Conservation (phyloP, 2,797 vertebrate species). For the Channa striata region DNA sequence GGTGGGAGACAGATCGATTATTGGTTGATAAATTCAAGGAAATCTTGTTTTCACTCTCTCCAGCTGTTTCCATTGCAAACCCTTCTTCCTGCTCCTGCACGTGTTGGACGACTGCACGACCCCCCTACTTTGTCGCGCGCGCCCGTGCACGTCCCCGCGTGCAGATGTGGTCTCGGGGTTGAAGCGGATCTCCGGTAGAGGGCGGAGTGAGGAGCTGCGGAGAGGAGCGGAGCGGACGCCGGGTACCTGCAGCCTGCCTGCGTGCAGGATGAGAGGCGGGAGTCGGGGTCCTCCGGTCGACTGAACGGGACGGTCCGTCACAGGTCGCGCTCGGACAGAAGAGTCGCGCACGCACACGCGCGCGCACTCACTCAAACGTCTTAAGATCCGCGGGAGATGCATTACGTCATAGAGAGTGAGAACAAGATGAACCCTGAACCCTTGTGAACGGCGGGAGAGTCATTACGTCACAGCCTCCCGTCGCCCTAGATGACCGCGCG, state of each 20-base stretch:
- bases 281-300: conserved; percentile 29
- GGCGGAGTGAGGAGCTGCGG: conserved; percentile 71
- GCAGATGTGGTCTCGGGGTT: conserved; percentile 62
- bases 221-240: conserved; percentile 54
- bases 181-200: conserved; percentile 55
- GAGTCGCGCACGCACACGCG: conserved; percentile 1
- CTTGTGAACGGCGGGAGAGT: conserved; percentile 71
- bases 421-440: too few species aligned
- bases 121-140: too few species aligned
- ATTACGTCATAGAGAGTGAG: conserved; percentile 83
- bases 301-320: conserved; percentile 6
- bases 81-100: background rate
- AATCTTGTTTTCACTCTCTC: background rate
- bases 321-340: conserved; percentile 1
- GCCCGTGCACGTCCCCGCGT: conserved; percentile 12
- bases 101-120: conserved; percentile 8
- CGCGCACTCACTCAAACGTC: conserved; percentile 28
- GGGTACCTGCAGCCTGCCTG: conserved; percentile 50
- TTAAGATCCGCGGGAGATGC: conserved; percentile 70
- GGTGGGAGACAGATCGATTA: background rate
- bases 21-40: conserved; percentile 6
- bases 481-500: conserved; percentile 76
- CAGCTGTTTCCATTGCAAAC: conserved; percentile 3
- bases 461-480: conserved; percentile 78
- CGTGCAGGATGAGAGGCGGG: conserved; percentile 26